Conservation (phyloP, 1,140 invertebrate genomes). For the Hydropsyche tenuis region DNA sequence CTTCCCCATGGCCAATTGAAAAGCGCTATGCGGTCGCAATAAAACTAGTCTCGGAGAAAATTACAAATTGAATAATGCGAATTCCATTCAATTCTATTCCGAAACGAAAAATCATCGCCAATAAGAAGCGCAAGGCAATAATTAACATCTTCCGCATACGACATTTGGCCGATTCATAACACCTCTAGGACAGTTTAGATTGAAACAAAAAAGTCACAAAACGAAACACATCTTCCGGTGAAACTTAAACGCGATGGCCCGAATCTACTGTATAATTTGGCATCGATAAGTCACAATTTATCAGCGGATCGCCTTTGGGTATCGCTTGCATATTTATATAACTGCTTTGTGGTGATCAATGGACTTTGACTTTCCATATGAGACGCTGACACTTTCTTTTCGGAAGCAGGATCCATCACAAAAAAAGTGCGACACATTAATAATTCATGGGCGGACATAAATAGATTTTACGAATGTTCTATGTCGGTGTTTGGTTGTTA, state of each 20-base stretch:
- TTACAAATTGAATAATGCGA: too few species aligned
- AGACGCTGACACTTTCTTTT: not conserved
- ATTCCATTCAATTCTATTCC: too few species aligned
- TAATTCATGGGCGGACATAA: not conserved
- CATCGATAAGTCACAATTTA: constrained; percentile 10
- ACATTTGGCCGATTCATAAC: too few species aligned
- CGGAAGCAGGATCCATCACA: not conserved
- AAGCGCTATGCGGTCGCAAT: not conserved
- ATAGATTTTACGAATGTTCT: not conserved
- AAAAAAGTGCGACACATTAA: not conserved
- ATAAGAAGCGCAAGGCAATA: too few species aligned
- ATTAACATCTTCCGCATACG: too few species aligned
- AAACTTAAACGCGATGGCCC: not conserved
- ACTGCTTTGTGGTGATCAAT: constrained; percentile 4
- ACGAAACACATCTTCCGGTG: constrained; percentile 12
- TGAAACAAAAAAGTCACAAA: not conserved
- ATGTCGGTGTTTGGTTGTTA: not conserved
- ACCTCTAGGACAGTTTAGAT: too few species aligned
- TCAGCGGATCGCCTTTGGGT: not conserved
- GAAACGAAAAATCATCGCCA: too few species aligned
- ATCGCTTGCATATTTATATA: not conserved
- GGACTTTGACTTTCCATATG: constrained; percentile 18
- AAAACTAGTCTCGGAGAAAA: too few species aligned
- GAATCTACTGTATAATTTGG: not conserved
- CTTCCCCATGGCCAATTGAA: not conserved